Base-by-base conservation (phyloP, 2,113 vertebrate genomes). In the Tonatia bakeri region DNA sequence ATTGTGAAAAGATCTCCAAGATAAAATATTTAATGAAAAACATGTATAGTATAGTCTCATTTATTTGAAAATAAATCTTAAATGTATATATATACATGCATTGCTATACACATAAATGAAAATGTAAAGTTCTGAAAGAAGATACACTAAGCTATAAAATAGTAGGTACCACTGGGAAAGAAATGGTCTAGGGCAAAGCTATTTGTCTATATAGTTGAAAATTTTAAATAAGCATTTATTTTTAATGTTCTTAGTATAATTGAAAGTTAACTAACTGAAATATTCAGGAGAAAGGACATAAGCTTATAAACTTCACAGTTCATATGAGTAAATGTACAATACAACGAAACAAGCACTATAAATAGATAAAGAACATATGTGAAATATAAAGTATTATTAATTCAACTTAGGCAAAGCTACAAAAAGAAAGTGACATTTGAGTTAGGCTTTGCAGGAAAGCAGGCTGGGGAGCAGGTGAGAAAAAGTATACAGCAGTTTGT, bases 21-120 rank as follows among this genome's bases (percentile, higher is more conserved):
- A 75, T 33, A 95, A 96, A 95, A 67, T 47, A 87, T 77, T 92
- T 80, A 20, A 76, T 72, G n/a, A 75, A 84, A 93, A 94, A 90
- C 22, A 61, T 0, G 87, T 9, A 82, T 22, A 90, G 8, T 59
- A 75, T 47, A 19, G 40, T 52, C n/a, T 93, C 52, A 88, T 59
- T 76, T 79, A 87, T 69, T 76, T 96, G 90, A 76, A 95, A 93
- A 75, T 56, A 81, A 87, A 75, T 7, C 9, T 36, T 72, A 75
- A 92, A 83, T 43, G 36, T 79, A 75, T 38, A 50, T 61, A 40
- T 54, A 24, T 54, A 69, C 22, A 83, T 8, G 73, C 3, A 84
- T 12, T 28, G 52, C 84, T 61, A 65, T 43, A 67, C 8, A 76
- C 36, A 87, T 24, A 76, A 67, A 45, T 47, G 31, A 95, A 67